Evolutionary conservation across 2,888 invertebrate genomes (phyloP), one percentile per base, ranked within the genome.

Genomic region (Helicoverpa assulta): DNA sequence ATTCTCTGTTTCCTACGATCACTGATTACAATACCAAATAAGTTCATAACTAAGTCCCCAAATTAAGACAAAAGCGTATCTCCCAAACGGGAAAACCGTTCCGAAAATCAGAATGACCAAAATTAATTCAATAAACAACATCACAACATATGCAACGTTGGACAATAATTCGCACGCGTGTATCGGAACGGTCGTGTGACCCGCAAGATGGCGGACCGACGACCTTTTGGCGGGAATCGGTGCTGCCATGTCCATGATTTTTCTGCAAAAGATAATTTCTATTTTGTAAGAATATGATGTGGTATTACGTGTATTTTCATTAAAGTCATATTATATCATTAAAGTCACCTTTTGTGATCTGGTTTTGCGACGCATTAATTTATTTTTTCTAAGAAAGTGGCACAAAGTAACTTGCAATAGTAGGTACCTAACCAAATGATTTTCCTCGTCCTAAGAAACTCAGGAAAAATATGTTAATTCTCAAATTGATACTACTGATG

Each of bases 51-150:
- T 29, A 55, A 50, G 37, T 55, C 21, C 29, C 52, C 19, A 67
- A 64, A 70, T 55, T 70, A 81, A 82, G 80, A 86, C 82, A 87
- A 83, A 84, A 86, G 84, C 72, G 75, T 81, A 87, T 56, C 59
- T 66, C 29, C 18, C 18, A 21, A 51, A 50, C 58, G 53, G 70
- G 53, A 85, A 86, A 86, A 86, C 78, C 78, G 86, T 85, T 81
- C 64, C 70, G 72, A 85, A 85, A 89, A 90, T 90, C 90, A 90
- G 88, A 90, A 91, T 91, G 88, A 89, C 90, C 92, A 89, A 94
- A 94, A 95, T 95, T 95, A 95, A 95, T 94, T 92, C 93, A 92
- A 95, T 95, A 95, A 95, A 94, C 94, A 94, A 95, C 91, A 93
- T 93, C 93, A 92, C 94, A 94, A 92, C 94, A 94, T 93, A 94